Base-by-base conservation (phyloP, 53 echinoderm and acorn worm species). In the Holothuria leucospilota region DNA sequence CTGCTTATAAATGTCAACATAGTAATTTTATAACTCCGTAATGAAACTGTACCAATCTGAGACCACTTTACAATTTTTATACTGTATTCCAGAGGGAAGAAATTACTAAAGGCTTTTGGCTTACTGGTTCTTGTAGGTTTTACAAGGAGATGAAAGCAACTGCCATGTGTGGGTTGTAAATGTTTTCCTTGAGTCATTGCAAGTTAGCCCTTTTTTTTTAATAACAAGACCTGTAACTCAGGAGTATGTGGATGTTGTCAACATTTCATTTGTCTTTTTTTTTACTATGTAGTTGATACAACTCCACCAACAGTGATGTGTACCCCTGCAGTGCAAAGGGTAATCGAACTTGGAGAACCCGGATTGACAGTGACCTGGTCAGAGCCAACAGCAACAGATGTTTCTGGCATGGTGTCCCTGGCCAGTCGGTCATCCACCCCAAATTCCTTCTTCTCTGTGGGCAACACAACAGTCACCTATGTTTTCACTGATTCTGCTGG, bases 351-450 rank as follows among this genome's bases (percentile, higher is more conserved):
- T 51, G 87, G 87, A 20, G 25, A 25, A 34, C 52, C 69, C 11
- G 53, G 81, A 6, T 34, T 81, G 53, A 29, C 34, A 38, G 79
- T 87, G 66, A 16, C 6, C 78, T 92, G 82, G 79, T 5, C 84
- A 5, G 84, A 77, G 77, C 92, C 92, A 18, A 86, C 86, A 34
- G 92, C 92, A 20, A 87, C 89, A 11, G 93, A 93, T 77, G 87
- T 90, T 71, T 90, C 93, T 49, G 87, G 87, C 69, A 62, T 29
- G 39, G 63, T 80, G 28, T 40, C 26, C 26, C 53, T 75, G 34
- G 73, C 27, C 9, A 56, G 14, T 18, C 53, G 69, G 27, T 70
- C 77, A 29, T 46, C 34, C 75, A 24, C 51, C 20, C 86, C 89
- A 13, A 88, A 88, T 5, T 79, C 78, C 29, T 64, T 39, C 53